Conservation (phyloP, 2,797 vertebrate species). For the Delichon dasypus region DNA sequence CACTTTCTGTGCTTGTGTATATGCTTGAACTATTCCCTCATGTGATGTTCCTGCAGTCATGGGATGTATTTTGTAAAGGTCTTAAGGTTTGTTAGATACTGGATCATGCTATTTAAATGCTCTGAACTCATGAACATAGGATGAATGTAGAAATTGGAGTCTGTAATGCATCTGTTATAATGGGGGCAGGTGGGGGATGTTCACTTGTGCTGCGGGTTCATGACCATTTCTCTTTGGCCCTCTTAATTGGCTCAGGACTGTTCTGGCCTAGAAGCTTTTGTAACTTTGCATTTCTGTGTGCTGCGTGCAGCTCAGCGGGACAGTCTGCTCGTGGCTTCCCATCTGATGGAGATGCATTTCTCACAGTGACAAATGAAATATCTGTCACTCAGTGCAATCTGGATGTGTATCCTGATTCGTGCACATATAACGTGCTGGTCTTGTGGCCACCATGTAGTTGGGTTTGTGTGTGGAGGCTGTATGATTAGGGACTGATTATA, state of each 20-base stretch:
- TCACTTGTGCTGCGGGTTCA: background rate
- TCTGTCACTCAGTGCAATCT: background rate
- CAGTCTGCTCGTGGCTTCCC: background rate
- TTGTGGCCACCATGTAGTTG: rapidly evolving
- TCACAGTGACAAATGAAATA: background rate
- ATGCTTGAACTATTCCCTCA: background rate
- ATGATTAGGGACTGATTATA: background rate
- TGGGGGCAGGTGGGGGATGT: rapidly evolving
- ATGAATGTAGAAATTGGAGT: background rate
- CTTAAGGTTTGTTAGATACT: background rate
- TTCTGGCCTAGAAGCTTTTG: background rate
- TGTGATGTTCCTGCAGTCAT: background rate
- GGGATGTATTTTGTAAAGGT: background rate
- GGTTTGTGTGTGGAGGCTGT: background rate
- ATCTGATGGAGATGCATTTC: background rate
- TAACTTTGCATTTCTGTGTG: background rate
- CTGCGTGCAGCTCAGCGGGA: background rate
- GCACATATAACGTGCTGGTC: background rate
- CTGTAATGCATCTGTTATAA: background rate
- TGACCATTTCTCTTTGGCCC: background rate
- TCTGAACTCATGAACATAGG: background rate
- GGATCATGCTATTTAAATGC: background rate
- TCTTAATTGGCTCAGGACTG: background rate
- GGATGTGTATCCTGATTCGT: background rate
- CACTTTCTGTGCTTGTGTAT: background rate